A percentile compares a stretch with the other conserved stretches of the same genome.
Evolutionary conservation across 2,113 vertebrate species (phyloP).

Genomic region (Atractosteus spatula): DNA sequence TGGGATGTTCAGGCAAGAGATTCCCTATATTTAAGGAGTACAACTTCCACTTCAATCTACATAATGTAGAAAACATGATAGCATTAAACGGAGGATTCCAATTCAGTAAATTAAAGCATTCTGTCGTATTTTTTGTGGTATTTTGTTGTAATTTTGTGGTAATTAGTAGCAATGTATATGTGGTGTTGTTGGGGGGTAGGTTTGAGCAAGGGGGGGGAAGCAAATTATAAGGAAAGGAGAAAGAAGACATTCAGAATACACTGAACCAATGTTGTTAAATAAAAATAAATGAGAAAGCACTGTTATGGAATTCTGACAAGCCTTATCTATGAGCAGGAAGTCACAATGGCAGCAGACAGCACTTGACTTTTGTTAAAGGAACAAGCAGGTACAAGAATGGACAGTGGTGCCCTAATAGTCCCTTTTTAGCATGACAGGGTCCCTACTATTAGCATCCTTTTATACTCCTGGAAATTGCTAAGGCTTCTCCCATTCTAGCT

Average conservation of each 20-base stretch:
- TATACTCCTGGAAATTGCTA: constrained; percentile 92
- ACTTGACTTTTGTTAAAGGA: constrained; percentile 85
- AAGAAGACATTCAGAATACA: constrained; percentile 77
- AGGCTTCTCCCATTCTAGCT: constrained; percentile 82
- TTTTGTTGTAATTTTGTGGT: constrained; percentile 42
- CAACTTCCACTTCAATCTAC: constrained; percentile 32
- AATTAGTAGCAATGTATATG: constrained; percentile 44
- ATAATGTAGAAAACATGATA: constrained; percentile 39
- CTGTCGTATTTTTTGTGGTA: constrained; percentile 28
- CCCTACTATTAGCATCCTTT: constrained; percentile 86
- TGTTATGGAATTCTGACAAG: constrained; percentile 79
- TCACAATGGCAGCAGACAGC: constrained; percentile 83
- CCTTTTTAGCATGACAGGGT: constrained; percentile 92
- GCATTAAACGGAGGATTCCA: constrained; percentile 46
- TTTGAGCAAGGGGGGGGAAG: constrained; percentile 27
- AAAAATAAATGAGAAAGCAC: constrained; percentile 82
- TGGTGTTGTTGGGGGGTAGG: constrained; percentile 17
- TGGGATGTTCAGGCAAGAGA: constrained; percentile 38
- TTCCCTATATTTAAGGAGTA: constrained; percentile 18
- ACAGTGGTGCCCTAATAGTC: constrained; percentile 81
- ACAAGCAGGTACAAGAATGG: constrained; percentile 80
- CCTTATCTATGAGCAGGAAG: constrained; percentile 80
- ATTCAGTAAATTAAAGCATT: constrained; percentile 50
- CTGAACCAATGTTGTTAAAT: constrained; percentile 75
- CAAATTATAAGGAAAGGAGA: constrained; percentile 64